Conservation (phyloP, 2,888 invertebrate genomes). For the Phorcus lineatus region DNA sequence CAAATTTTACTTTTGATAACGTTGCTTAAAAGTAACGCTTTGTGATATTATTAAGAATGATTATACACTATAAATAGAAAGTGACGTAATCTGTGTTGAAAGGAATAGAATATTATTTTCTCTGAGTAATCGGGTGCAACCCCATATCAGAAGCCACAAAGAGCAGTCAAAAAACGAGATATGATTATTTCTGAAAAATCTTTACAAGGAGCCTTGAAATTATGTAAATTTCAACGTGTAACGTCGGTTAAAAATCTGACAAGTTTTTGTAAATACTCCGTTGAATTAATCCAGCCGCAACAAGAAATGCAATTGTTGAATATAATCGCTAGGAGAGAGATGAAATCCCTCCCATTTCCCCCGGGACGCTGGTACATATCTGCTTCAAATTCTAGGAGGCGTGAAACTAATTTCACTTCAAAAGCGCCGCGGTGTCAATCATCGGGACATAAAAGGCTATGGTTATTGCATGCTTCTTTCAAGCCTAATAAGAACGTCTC, state of each 20-base stretch:
- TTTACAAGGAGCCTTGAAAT: background rate
- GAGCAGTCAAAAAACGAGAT: background rate
- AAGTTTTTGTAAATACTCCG: background rate
- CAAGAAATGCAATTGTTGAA: conserved; percentile 10
- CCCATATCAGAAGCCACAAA: background rate
- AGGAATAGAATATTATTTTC: no score
- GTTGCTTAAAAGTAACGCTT: no score
- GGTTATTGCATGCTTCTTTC: conserved; percentile 1
- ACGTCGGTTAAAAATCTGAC: background rate
- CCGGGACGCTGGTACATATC: background rate
- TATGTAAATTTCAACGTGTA: background rate
- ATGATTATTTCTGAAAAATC: background rate
- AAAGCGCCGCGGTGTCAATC: conserved; percentile 7
- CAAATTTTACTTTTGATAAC: no score
- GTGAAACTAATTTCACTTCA: conserved; percentile 15
- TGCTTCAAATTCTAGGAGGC: background rate
- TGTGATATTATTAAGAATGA: no score
- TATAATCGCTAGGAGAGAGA: background rate
- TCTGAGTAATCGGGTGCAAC: background rate
- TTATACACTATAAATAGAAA: background rate
- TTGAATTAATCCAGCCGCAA: background rate
- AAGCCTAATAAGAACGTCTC: background rate
- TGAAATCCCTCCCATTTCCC: conserved; percentile 1
- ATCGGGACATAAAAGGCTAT: background rate
- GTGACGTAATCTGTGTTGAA: background rate